Evolutionary conservation across 1,140 invertebrate species (phyloP).

Genomic region (Zophobas atratus): DNA sequence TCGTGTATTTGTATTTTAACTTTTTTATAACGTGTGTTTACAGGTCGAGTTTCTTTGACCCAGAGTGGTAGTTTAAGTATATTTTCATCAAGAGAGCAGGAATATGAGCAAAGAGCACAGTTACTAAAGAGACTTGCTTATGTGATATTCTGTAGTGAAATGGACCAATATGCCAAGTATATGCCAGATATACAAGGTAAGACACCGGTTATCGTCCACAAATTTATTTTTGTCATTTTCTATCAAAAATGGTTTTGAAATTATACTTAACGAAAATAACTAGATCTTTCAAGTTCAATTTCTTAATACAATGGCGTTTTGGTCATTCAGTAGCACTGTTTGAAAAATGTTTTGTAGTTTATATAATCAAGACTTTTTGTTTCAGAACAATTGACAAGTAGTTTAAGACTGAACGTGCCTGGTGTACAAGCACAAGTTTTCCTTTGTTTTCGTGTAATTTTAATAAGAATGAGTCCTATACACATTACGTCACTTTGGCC

Average conservation of each 20-base stretch:
- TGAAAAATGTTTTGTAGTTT: no score
- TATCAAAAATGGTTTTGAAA: no score
- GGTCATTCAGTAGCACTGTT: no score
- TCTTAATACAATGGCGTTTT: no score
- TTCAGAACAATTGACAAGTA: slow-evolving; percentile 89
- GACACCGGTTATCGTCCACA: no score
- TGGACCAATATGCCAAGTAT: slow-evolving; percentile 93
- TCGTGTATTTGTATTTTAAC: neutral
- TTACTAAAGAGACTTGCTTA: slow-evolving; percentile 91
- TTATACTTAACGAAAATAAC: no score
- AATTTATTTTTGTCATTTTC: no score
- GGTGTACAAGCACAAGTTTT: slow-evolving; percentile 92
- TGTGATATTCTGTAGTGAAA: slow-evolving; percentile 92
- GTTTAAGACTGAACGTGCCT: slow-evolving; percentile 85
- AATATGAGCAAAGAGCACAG: slow-evolving; percentile 90
- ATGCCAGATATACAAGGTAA: slow-evolving; percentile 96
- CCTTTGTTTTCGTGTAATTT: slow-evolving; percentile 90
- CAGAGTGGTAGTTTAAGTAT: slow-evolving; percentile 85
- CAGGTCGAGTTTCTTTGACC: slow-evolving; percentile 83
- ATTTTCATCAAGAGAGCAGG: slow-evolving; percentile 89
- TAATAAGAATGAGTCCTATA: slow-evolving; percentile 89
- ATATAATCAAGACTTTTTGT: slow-evolving; percentile 6
- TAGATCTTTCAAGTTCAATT: no score
- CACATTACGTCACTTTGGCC: slow-evolving; percentile 95
- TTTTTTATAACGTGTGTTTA: slow-evolving; percentile 56